Base-by-base conservation (phyloP, 2,113 vertebrate species). In the Pseudonaja textilis region DNA sequence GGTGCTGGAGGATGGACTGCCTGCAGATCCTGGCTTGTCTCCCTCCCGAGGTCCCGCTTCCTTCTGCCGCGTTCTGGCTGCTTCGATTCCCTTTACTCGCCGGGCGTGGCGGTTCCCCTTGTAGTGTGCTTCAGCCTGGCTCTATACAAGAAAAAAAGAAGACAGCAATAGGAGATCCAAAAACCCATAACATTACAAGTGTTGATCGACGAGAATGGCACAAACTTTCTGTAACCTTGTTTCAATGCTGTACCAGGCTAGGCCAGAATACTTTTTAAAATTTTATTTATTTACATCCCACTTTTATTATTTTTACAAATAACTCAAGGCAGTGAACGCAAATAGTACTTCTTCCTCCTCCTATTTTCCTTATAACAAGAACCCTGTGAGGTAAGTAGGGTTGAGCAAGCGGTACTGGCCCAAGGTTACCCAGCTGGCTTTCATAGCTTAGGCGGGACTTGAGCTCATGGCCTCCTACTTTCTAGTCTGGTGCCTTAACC, bases 71-170 rank as follows among this genome's bases (percentile, higher is more conserved):
- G 97, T 98, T 96, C 98, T 99, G 94, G 98, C 98, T 18, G 98
- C 98, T 97, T 99, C 98, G 0, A 99, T 99, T 97, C 98, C 99
- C 97, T 99, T 99, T 86, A 99, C 98, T 97, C 98, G 97, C 91
- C 99, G 98, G 92, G 99, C 99, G 47, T 99, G 99, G 18, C 99
- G 98, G 94, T 99, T 99, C 25, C 99, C 99, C 96, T 99, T 99
- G 97, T 99, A 99, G 96, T 99, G 99, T 6, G 99, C 98, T 96
- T 99, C 99, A 54, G 99, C 99, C 96, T 99, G 99, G 97, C 98
- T 99, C 99, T 99, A 93, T 89, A 91, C 12, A 54, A 55, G 8
- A 64, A 29, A 91, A n/a, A 10, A n/a, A 64, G 47, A 23, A 3
- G 2, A 45, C 26, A 52, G 14, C 23, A 29, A 56, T 7, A 42